Base-by-base conservation (phyloP, 2,888 invertebrate genomes). In the Empis livida region DNA sequence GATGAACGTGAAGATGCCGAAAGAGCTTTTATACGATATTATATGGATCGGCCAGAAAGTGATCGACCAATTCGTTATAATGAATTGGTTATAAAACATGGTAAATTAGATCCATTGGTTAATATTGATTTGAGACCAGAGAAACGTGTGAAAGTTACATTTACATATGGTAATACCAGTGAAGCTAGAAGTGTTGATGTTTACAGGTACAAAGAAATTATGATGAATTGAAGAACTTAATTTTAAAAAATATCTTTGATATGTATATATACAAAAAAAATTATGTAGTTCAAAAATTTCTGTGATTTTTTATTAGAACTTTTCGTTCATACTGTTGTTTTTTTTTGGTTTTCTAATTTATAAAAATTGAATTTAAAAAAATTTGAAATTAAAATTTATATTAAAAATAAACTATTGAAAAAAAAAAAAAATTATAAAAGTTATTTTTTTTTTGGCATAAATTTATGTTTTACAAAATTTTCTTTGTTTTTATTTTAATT, bases 1-100 rank as follows among this genome's bases (percentile, higher is more conserved):
- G 85, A 87, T 56, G 95, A 95, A 65, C 75, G 93, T 49, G 92
- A 93, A 67, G 86, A 91, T 61, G 88, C 94, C 13, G 95, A 95
- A 66, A 74, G 94, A 50, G 89, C 92, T 53, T 95, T 94, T 68
- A 89, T 95, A 57, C 77, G 95, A 49, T 83, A 89, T 64, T 94
- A 88, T 66, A 86, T 90, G 85, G 86, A 91, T 62, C 83, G 84
- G 59, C 84, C 88, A 1, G 86, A 86, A 67, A 79, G 82, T 48
- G 86, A 88, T 59, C 75, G 84, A 35, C 91, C 91, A 10, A 79
- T 82, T 55, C 82, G 68, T 14, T 69, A 65, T 69, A 87, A 87
- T 63, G 90, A 93, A 67, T 72, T 95, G 54, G 77, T 89, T 40
- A 76, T 77, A 42, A 80, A 85, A 53, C 91, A 95, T 66, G 95